Base-by-base conservation (phyloP, 2,888 invertebrate species). In the Drosophila atroscutellata region DNA sequence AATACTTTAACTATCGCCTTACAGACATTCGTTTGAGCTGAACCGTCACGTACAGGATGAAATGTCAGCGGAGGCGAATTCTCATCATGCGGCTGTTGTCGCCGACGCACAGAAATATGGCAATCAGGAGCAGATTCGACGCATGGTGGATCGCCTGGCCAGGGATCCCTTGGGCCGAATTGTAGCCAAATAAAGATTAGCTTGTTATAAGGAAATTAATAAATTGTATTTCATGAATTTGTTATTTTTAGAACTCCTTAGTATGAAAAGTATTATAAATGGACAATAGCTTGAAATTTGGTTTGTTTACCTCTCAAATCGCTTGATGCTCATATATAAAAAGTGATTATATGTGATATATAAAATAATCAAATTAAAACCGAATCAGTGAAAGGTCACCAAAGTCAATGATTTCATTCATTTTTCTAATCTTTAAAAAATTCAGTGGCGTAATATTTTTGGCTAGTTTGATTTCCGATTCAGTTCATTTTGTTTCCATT, bases 81-180 rank as follows among this genome's bases (percentile, higher is more conserved):
- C 93, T 61, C 93, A 94, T 58, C 92, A 95, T 70, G 94, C 94
- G 3, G 93, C 92, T 75, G 94, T 95, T 3, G 93, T 94, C 18
- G 92, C 93, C 9, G 93, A 94, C n/a, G 95, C 95, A 2, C 79
- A 92, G 51, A 93, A 92, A 65, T 94, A 94, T 83, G 94, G 94
- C 28, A 95, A 95, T 88, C 93, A 94, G 81, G 94, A 94, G 80
- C 94, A 94, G 86, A 54, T 93, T 86, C 78, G 93, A 82, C 91
- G 91, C 81, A 79, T 93, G 80, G 67, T 89, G 11, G 82, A 91
- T 8, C 92, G 90, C n/a, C 73, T 92, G 52, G 39, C 75, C 15
- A 66, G 69, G 24, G 73, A 76, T 42, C 83, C 85, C 0, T 67
- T 75, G 34, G 54, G 45, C 6, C 55, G 9, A 39, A 28, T 63